These are phyloP conservation scores for Bovichtus diacanthus DNA, from an alignment of 2,797 vertebrate genomes.

Conservation along the genomic window DNA sequence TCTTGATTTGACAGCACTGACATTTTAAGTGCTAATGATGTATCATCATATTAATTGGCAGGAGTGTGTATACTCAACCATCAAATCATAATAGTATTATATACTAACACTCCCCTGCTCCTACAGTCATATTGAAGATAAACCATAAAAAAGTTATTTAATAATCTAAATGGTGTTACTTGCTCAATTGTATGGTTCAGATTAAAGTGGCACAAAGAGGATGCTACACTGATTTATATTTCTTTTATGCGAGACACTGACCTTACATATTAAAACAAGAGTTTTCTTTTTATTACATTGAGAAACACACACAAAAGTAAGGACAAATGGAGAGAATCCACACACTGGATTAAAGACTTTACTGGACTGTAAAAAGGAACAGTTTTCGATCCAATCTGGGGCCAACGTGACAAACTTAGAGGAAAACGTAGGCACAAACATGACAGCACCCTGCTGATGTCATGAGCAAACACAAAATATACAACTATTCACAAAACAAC, in stretches of 20 bases:
- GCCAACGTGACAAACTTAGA: neutral
- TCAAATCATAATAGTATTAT: neutral
- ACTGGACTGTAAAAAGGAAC: neutral
- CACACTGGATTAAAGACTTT: neutral
- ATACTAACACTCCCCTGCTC: neutral
- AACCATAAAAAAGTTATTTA: neutral
- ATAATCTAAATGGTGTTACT: neutral
- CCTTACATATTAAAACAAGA: neutral
- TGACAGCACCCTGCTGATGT: neutral
- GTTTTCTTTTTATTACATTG: neutral
- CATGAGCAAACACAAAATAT: neutral
- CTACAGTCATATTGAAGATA: neutral
- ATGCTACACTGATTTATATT: neutral
- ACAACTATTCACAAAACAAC: neutral
- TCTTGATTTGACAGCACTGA: neutral
- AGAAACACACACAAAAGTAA: neutral
- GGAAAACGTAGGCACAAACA: neutral
- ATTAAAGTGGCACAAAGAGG: neutral
- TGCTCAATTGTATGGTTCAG: neutral
- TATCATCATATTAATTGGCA: neutral
- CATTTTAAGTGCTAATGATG: neutral
- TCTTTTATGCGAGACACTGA: conserved; percentile 2
- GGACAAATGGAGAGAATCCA: neutral
- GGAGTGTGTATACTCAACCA: neutral
- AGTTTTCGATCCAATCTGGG: neutral